Evolutionary conservation across 2,113 vertebrate genomes (phyloP).

Genomic region (Clarias gariepinus): DNA sequence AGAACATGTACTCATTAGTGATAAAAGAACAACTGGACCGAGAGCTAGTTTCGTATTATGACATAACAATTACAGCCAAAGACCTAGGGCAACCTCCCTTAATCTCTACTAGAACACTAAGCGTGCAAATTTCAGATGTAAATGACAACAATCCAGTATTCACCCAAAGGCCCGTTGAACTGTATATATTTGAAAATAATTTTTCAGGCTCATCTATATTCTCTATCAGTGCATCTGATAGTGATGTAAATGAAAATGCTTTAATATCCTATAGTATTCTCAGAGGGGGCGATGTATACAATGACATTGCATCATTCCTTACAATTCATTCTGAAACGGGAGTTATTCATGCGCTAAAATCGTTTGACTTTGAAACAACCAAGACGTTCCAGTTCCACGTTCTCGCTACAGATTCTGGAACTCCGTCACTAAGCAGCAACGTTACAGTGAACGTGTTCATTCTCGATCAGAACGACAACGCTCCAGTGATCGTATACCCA

Average conservation of each 20-base stretch:
- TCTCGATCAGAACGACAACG: conserved; percentile 61
- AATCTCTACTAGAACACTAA: conserved; percentile 59
- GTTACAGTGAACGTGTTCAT: conserved; percentile 56
- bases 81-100: conserved; percentile 60
- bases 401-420: conserved; percentile 58
- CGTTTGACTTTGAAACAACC: conserved; percentile 66
- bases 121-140: conserved; percentile 68
- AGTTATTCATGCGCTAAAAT: conserved; percentile 56
- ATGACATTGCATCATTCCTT: conserved; percentile 39
- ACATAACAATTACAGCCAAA: conserved; percentile 63
- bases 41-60: conserved; percentile 63
- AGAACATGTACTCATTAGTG: conserved; percentile 67
- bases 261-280: conserved; percentile 61
- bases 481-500: conserved; percentile 56
- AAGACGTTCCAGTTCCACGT: conserved; percentile 58
- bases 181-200: conserved; percentile 70
- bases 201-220: conserved; percentile 58
- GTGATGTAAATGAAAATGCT: conserved; percentile 65
- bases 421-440: conserved; percentile 58
- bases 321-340: conserved; percentile 64
- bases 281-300: conserved; percentile 32
- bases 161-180: conserved; percentile 54
- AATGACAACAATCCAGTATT: conserved; percentile 67
- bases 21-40: conserved; percentile 66
- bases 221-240: conserved; percentile 63